phyloP scores from a whole-genome alignment of 30 jellyfish, hydroid and myxozoan genomes.

The Pelagia noctiluca region DNA sequence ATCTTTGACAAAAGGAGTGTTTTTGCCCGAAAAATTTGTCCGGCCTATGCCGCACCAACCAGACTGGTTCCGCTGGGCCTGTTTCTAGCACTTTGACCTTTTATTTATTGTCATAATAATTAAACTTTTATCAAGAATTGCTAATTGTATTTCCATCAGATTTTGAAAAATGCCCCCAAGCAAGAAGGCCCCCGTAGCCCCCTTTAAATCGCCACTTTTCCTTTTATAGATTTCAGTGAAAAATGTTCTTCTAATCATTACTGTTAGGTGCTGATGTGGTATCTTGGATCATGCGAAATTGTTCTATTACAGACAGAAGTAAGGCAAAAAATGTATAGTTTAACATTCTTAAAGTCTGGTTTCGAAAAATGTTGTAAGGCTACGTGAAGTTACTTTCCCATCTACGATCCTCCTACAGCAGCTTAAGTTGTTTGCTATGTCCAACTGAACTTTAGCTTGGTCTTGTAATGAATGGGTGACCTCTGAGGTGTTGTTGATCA shows the following conservation, averaged over 20 bases:
- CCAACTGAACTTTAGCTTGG: no score
- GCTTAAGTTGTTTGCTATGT: neutral
- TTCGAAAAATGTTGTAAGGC: neutral
- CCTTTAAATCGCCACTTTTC: neutral
- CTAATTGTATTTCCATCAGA: neutral
- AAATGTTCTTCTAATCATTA: no score
- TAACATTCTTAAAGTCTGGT: neutral
- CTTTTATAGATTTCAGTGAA: neutral
- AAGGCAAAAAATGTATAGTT: neutral
- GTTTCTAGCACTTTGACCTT: neutral
- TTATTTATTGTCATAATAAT: no score
- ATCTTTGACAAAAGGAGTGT: no score
- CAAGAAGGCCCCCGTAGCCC: neutral
- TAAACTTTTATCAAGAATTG: no score
- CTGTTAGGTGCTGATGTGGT: constrained; percentile 73
- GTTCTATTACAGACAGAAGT: constrained; percentile 55
- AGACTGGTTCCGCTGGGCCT: no score
- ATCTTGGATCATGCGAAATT: constrained; percentile 79
- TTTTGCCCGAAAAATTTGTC: no score
- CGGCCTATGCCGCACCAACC: no score
- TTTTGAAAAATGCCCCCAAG: neutral
- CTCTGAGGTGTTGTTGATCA: constrained; percentile 3
- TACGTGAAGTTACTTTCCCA: neutral
- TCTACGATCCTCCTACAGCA: neutral
- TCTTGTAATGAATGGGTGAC: no score